Evolutionary conservation across 2,113 vertebrate genomes (phyloP).

Genomic region (Laticauda colubrina): DNA sequence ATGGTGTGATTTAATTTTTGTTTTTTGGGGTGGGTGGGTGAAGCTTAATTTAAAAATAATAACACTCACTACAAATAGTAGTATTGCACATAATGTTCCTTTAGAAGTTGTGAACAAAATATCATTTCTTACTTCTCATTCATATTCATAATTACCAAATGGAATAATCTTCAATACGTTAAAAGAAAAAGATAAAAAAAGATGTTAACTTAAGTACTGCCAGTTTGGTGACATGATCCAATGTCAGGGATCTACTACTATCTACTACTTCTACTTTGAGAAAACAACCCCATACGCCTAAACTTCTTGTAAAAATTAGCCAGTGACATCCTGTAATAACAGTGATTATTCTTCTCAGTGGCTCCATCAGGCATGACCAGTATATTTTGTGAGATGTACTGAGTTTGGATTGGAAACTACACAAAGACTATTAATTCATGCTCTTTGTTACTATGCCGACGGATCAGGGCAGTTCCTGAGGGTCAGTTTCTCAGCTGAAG

Average conservation of each 20-base stretch:
- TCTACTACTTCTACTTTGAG: background rate
- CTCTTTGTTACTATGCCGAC: constrained; percentile 30
- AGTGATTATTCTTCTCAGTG: background rate
- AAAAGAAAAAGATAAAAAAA: background rate
- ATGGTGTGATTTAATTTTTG: background rate
- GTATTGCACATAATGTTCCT: background rate
- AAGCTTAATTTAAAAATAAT: constrained; percentile 5
- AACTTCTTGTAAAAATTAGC: background rate
- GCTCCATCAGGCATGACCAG: background rate
- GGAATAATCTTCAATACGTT: background rate
- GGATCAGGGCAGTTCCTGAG: constrained; percentile 6
- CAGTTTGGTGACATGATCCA: background rate
- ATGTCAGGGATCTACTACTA: background rate
- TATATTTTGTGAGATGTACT: background rate
- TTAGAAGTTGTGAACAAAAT: background rate
- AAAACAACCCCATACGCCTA: background rate
- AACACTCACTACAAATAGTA: background rate
- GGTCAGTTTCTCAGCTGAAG: constrained; percentile 11
- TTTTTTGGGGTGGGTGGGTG: background rate
- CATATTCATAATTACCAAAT: background rate
- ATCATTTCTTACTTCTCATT: background rate
- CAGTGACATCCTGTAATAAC: background rate
- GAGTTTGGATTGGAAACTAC: constrained; percentile 25
- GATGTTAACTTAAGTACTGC: background rate
- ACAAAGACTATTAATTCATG: constrained; percentile 35